A percentile compares a stretch with the other conserved stretches of the same genome.
Conservation (phyloP, 2,797 vertebrate genomes). For the Cossypha heuglini region DNA sequence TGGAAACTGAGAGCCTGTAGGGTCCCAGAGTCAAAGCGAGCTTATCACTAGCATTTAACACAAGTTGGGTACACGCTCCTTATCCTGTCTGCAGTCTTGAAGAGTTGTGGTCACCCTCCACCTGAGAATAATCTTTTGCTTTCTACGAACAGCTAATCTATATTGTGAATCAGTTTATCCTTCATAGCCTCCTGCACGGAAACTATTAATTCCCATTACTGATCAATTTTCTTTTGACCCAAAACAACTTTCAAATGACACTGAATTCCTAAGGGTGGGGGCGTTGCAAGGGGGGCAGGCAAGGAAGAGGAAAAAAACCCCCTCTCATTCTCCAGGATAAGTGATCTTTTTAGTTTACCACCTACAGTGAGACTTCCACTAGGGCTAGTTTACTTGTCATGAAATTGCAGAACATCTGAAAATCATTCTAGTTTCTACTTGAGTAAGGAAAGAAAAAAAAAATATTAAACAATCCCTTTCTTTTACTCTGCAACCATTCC, state of each 20-base stretch:
- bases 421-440: neutral
- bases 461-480: neutral
- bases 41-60: neutral
- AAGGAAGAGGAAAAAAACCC: neutral
- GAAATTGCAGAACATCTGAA: neutral
- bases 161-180: neutral
- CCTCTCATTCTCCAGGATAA: neutral
- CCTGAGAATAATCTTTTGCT: neutral
- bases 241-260: slow-evolving; percentile 4
- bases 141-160: neutral
- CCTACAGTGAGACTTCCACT: neutral
- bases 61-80: neutral
- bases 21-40: neutral
- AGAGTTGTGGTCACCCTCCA: neutral
- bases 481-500: neutral
- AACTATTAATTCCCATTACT: neutral
- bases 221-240: neutral
- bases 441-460: slow-evolving; percentile 15
- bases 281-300: accelerated
- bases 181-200: neutral
- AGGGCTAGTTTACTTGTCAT: neutral
- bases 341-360: neutral
- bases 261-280: neutral
- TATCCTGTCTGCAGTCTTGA: neutral
- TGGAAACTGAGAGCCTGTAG: neutral